Percentiles rank a stretch among this genome's conserved stretches.
Conservation (phyloP, 1,140 invertebrate species). For the Tetranychus cinnabarinus region DNA sequence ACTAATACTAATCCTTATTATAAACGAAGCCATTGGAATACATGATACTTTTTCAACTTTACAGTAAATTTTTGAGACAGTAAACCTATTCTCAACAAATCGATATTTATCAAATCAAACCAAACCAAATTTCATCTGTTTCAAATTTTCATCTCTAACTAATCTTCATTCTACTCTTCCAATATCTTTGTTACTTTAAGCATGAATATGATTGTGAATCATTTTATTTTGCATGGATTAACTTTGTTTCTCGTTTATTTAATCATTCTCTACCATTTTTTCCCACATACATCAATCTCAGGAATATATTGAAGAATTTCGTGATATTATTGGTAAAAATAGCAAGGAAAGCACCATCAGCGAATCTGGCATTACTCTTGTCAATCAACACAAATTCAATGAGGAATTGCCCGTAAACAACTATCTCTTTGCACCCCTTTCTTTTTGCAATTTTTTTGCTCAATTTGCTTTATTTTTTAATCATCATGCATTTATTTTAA, state of each 20-base stretch:
- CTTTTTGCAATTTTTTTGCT: not conserved
- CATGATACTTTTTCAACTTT: too few species aligned
- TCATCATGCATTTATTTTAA: too few species aligned
- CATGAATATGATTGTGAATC: too few species aligned
- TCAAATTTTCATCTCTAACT: too few species aligned
- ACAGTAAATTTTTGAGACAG: too few species aligned
- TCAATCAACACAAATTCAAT: constrained; percentile 79
- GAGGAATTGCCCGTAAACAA: constrained; percentile 71
- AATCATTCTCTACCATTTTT: not conserved
- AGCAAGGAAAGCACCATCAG: constrained; percentile 62
- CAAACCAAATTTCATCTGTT: too few species aligned
- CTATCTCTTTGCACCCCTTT: not conserved
- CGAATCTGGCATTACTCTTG: constrained; percentile 75
- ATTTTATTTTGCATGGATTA: not conserved
- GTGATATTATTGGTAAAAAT: constrained; percentile 63
- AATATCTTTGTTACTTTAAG: too few species aligned
- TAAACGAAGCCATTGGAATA: too few species aligned
- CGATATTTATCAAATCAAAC: too few species aligned
- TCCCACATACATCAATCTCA: constrained; percentile 22
- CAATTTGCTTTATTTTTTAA: too few species aligned
- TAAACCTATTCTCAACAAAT: too few species aligned
- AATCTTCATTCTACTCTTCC: too few species aligned
- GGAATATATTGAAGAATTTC: constrained; percentile 89
- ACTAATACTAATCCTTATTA: not conserved
- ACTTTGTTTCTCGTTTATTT: constrained; percentile 8